Evolutionary conservation across 92 coral and sea anemone genomes (phyloP).

Genomic region (Porites rus): DNA sequence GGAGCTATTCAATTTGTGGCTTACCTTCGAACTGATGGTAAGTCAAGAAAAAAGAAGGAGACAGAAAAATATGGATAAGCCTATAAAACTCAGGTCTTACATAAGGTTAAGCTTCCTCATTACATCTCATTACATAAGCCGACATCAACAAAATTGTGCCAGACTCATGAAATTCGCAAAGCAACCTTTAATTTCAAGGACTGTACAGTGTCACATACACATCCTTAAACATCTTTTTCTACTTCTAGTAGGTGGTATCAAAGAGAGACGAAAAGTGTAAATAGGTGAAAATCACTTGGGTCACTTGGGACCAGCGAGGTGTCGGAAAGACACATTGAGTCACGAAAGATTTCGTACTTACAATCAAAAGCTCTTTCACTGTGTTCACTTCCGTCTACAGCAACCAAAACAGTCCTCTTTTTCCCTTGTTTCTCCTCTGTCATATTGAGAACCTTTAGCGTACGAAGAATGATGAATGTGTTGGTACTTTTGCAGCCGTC

Average conservation of each 20-base stretch:
- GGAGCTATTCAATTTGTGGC: no score
- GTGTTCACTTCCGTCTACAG: conserved; percentile 82
- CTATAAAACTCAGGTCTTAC: no score
- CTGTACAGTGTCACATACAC: no score
- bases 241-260: background rate
- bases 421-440: conserved; percentile 16
- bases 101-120: no score
- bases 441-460: background rate
- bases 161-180: no score
- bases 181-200: no score
- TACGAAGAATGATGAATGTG: background rate
- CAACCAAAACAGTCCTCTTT: conserved; percentile 63
- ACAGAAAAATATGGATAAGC: no score
- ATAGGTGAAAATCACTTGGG: background rate
- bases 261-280: background rate
- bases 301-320: background rate
- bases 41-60: no score
- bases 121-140: no score
- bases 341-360: conserved; percentile 57
- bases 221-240: no score
- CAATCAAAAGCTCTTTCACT: conserved; percentile 87
- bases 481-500: background rate
- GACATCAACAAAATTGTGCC: no score
- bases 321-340: background rate
- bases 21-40: no score